A percentile compares a stretch with the other conserved stretches of the same genome.
phyloP scores from a whole-genome alignment of 2,113 vertebrate genomes.

The Prionailurus viverrinus region DNA sequence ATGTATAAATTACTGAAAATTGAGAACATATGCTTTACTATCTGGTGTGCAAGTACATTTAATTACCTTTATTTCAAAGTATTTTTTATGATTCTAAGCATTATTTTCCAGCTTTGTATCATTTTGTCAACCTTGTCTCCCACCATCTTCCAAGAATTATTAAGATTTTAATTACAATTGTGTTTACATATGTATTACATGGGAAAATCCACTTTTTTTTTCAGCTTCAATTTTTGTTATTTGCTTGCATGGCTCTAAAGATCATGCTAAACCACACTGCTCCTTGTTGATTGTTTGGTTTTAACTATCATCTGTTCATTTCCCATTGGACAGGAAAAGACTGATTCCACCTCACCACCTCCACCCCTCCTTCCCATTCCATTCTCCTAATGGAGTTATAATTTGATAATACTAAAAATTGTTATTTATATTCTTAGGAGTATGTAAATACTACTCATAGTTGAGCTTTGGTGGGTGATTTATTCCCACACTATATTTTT shows the following conservation, averaged over 20 bases:
- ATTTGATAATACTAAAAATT: neutral
- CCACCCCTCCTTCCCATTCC: neutral
- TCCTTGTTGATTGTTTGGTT: neutral
- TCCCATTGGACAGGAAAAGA: neutral
- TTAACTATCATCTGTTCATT: neutral
- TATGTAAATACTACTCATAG: neutral
- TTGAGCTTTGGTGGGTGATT: neutral
- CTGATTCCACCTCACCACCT: neutral
- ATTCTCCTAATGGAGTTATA: neutral
- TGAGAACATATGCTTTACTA: neutral
- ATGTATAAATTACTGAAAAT: constrained; percentile 11
- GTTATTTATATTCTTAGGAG: neutral
- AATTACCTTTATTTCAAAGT: constrained; percentile 7
- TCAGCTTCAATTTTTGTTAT: neutral
- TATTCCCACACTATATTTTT: neutral
- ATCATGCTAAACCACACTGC: neutral
- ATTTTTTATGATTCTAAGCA: neutral
- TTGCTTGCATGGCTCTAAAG: neutral
- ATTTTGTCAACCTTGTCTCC: neutral
- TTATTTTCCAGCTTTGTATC: neutral
- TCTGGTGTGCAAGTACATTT: neutral
- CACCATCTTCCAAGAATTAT: neutral
- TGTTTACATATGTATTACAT: neutral
- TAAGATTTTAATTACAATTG: neutral
- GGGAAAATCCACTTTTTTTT: neutral